Conservation (phyloP, 2,797 vertebrate genomes). For the Rhinophrynus dorsalis region DNA sequence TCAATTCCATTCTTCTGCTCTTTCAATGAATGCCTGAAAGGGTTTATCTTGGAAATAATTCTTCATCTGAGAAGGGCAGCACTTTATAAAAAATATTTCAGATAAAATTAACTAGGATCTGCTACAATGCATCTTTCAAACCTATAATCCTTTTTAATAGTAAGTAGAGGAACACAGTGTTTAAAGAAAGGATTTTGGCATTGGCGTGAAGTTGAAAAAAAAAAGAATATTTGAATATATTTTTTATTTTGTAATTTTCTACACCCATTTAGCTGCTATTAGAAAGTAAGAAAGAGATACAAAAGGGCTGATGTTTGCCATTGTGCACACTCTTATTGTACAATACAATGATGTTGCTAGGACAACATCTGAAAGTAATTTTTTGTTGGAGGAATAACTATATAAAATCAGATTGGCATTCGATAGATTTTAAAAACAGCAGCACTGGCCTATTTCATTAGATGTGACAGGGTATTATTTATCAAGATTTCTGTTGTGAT, state of each 20-base stretch:
- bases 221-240: constrained; percentile 22
- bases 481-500: not conserved
- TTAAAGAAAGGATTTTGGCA: constrained; percentile 16
- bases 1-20: not conserved
- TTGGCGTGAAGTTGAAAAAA: not conserved
- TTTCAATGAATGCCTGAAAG: not conserved
- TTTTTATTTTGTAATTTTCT: constrained; percentile 27
- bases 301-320: not conserved
- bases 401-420: not conserved
- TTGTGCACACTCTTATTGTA: not conserved
- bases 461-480: constrained; percentile 11
- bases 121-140: constrained; percentile 21
- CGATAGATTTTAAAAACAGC: not conserved
- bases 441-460: not conserved
- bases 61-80: constrained; percentile 19
- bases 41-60: constrained; percentile 28
- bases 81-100: constrained; percentile 16
- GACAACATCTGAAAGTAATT: not conserved
- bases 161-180: constrained; percentile 8
- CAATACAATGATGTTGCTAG: not conserved
- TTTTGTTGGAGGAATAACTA: not conserved
- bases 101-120: constrained; percentile 39
- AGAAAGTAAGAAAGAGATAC: not conserved
- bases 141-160: constrained; percentile 23
- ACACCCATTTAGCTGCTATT: constrained; percentile 18